Percentiles rank a stretch among this genome's conserved stretches.
Evolutionary conservation across 2,797 vertebrate species (phyloP).

Genomic region (Halcyon badia): DNA sequence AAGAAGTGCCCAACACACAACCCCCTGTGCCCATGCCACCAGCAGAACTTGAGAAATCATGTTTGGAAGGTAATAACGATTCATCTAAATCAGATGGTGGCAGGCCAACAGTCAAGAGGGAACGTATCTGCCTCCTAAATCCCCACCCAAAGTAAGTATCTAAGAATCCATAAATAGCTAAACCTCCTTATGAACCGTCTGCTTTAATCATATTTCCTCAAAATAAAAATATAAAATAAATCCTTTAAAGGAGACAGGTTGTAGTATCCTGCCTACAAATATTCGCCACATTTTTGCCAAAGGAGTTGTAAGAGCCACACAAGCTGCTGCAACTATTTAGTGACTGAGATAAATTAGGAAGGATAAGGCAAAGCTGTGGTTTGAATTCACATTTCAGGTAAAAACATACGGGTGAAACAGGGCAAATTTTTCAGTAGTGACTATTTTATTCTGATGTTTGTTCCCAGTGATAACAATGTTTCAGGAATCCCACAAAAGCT

Average conservation of each 20-base stretch:
- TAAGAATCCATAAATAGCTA: not conserved
- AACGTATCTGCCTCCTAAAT: not conserved
- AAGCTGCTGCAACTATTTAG: not conserved
- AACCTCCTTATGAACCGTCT: not conserved
- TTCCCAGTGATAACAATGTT: not conserved
- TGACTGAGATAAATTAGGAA: not conserved
- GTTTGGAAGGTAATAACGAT: not conserved
- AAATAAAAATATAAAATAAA: not conserved
- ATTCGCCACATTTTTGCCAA: not conserved
- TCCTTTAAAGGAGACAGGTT: not conserved
- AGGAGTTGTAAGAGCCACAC: not conserved
- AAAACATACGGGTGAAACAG: fast-evolving
- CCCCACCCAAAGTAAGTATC: not conserved
- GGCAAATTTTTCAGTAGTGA: not conserved
- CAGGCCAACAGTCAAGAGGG: not conserved
- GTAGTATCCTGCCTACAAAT: not conserved
- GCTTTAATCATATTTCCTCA: not conserved
- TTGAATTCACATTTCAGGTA: not conserved
- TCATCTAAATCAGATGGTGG: not conserved
- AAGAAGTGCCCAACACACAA: not conserved
- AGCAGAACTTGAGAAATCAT: not conserved
- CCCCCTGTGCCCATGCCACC: fast-evolving
- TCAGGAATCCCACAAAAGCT: not conserved
- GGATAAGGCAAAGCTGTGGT: fast-evolving
- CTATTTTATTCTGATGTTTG: not conserved